A percentile compares a stretch with the other conserved stretches of the same genome.
These are phyloP conservation scores for Neogobius melanostomus DNA, from an alignment of 2,113 vertebrate species.

Conservation along the genomic window DNA sequence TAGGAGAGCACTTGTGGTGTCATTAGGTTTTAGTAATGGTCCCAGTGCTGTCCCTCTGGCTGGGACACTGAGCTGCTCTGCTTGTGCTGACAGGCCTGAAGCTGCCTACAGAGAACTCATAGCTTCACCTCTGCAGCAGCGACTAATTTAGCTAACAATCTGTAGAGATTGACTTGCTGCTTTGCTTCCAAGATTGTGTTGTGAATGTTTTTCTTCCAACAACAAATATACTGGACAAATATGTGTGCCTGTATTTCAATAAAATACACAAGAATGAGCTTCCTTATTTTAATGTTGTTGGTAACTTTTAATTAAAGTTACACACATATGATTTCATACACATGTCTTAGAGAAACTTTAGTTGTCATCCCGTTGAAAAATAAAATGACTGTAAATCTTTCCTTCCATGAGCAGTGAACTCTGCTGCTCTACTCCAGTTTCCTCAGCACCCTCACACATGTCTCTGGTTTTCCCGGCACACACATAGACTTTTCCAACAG, in stretches of 20 bases:
- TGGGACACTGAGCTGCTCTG: slow-evolving; percentile 51
- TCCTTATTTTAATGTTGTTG: background rate
- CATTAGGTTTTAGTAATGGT: slow-evolving; percentile 76
- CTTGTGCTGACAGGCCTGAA: slow-evolving; percentile 53
- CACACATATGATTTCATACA: background rate
- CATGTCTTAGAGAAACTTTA: no score
- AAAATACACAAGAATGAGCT: no score
- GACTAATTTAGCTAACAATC: background rate
- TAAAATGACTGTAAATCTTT: no score
- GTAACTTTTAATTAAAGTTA: background rate
- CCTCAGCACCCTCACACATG: slow-evolving; percentile 11
- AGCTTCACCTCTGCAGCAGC: background rate
- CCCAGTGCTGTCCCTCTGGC: slow-evolving; percentile 47
- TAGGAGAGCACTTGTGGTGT: slow-evolving; percentile 68
- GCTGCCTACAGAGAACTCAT: slow-evolving; percentile 8
- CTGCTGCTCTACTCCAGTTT: slow-evolving; percentile 33
- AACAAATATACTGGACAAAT: background rate
- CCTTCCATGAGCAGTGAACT: slow-evolving; percentile 27
- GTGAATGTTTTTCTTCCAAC: background rate
- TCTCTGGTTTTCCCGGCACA: background rate
- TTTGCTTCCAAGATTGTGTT: no score
- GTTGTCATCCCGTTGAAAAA: no score
- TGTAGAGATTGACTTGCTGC: background rate
- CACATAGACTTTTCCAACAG: slow-evolving; percentile 62
- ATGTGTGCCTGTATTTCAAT: no score